These are phyloP conservation scores for Pomatostomus ruficeps DNA, from an alignment of 2,113 vertebrate genomes.

Conservation along the genomic window DNA sequence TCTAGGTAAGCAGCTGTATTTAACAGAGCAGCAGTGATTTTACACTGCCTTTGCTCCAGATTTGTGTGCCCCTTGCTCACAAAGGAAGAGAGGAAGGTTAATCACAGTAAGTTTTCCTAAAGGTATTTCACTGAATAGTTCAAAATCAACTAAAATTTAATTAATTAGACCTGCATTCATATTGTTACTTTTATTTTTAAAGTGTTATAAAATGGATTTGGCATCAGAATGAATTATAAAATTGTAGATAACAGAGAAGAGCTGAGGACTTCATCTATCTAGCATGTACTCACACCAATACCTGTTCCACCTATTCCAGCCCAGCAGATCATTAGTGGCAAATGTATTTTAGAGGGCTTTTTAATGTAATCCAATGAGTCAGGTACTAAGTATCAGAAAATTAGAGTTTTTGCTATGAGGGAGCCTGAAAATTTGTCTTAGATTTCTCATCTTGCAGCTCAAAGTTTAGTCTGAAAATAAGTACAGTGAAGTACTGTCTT, in stretches of 20 bases:
- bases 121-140: neutral
- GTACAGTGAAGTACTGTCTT: neutral
- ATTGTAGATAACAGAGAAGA: neutral
- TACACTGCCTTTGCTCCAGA: neutral
- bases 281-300: neutral
- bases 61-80: neutral
- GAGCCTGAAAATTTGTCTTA: neutral
- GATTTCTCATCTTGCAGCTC: neutral
- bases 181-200: neutral
- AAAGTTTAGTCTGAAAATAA: neutral
- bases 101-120: neutral
- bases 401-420: neutral
- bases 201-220: neutral
- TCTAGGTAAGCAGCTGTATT: neutral
- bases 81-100: neutral
- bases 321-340: neutral
- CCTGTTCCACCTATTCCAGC: neutral
- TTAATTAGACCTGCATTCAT: neutral
- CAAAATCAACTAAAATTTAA: neutral
- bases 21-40: neutral
- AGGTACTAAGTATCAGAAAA: neutral
- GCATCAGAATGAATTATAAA: neutral
- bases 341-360: neutral
- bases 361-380: neutral
- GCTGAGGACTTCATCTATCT: neutral